Base-by-base conservation (phyloP, 2,113 vertebrate species). In the Anolis sagrei region DNA sequence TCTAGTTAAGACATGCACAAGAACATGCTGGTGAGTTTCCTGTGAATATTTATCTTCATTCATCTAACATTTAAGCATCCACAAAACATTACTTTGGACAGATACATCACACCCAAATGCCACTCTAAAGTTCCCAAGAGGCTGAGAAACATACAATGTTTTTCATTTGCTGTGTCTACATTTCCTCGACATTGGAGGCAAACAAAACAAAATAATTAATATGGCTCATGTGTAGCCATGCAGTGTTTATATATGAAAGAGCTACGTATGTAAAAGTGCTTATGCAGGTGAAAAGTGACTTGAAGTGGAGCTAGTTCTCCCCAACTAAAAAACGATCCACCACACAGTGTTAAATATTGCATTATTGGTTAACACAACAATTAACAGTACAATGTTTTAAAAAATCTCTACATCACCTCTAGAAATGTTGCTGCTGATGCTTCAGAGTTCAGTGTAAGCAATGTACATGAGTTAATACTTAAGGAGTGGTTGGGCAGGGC, bases 351-450 rank as follows among this genome's bases (percentile, higher is more conserved):
- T 86, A 77, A 27, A 84, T 48, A 1, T 82, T 76, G 7, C 74
- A 64, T 1, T 78, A 27, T 32, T 83, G 21, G 36, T 36, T 39
- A 74, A 72, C 29, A 90, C 49, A 85, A 82, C 73, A 27, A 83
- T 68, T 91, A 81, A 89, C 76, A 89, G 88, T 44, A 0, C 76
- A 87, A 82, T 76, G 10, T 39, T 83, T 27, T 77, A 93, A 89
- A 88, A 91, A 88, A 89, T 83, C 88, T 94, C 92, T 93, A 93
- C 92, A 90, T 94, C 92, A 93, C 90, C 92, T 95, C 92, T 89
- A 94, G 86, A 92, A 89, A 93, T 1, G 93, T 70, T 11, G 85
- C 87, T 82, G 73, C 82, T 21, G 75, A 83, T 72, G 87, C 89
- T 87, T 88, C 86, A 90, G 87, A 29, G 76, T 88, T 68, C 81